Evolutionary conservation across 1,140 invertebrate genomes (phyloP).

Genomic region (Drosophila arawakana): DNA sequence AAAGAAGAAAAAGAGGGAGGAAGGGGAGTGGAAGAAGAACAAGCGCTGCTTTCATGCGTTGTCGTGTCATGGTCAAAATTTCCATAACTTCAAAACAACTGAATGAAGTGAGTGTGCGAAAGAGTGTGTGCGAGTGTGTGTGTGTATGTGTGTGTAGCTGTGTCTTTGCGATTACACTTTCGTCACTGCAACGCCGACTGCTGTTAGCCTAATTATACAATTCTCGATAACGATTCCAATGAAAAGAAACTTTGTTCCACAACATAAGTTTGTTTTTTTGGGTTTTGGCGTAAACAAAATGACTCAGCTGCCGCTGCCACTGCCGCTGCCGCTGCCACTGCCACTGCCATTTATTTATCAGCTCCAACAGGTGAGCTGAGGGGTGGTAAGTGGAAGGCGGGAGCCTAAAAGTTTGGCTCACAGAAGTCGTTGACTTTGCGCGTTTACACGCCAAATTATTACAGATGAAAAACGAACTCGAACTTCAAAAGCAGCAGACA

Average conservation of each 20-base stretch:
- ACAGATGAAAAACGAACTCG: slow-evolving; percentile 75
- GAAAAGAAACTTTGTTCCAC: slow-evolving; percentile 74
- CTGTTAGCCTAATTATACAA: slow-evolving; percentile 79
- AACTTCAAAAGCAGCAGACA: slow-evolving; percentile 25
- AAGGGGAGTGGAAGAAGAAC: slow-evolving; percentile 1
- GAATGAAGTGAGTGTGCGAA: neutral
- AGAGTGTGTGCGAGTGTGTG: slow-evolving; percentile 30
- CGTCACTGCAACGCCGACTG: slow-evolving; percentile 48
- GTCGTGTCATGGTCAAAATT: slow-evolving; percentile 77
- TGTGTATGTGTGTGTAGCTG: slow-evolving; percentile 39
- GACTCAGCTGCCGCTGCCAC: slow-evolving; percentile 30
- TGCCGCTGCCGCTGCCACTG: neutral
- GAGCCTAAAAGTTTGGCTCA: slow-evolving; percentile 12
- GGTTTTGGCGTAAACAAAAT: slow-evolving; percentile 50
- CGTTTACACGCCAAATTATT: slow-evolving; percentile 81
- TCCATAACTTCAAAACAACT: slow-evolving; percentile 62
- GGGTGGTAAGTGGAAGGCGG: neutral
- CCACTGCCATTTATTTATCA: slow-evolving; percentile 23
- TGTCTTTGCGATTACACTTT: slow-evolving; percentile 71
- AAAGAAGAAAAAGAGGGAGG: neutral
- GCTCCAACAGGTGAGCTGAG: slow-evolving; percentile 1
- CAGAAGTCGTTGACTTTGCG: slow-evolving; percentile 76
- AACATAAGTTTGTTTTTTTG: slow-evolving; percentile 42
- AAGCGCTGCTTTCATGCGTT: slow-evolving; percentile 34
- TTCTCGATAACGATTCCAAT: slow-evolving; percentile 70